Conservation (phyloP, 2,113 vertebrate species). For the Thymallus thymallus region DNA sequence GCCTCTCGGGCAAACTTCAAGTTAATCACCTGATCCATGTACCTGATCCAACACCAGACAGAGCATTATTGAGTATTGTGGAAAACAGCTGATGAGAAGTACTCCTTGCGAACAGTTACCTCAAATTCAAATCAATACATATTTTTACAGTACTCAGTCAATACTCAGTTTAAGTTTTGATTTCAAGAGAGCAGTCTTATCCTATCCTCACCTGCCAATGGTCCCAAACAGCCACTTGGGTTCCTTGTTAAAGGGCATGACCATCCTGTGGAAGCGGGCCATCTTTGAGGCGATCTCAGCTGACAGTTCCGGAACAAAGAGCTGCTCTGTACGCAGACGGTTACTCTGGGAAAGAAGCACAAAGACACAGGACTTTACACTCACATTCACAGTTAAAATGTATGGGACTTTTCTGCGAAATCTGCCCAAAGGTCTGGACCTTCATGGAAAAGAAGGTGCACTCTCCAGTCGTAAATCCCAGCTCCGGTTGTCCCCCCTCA, state of each 20-base stretch:
- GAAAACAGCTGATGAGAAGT: too few relatives aligned
- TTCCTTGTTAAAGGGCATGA: constrained; percentile 95
- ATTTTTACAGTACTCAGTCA: not conserved
- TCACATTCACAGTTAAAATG: not conserved
- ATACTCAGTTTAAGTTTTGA: not conserved
- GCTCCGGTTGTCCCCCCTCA: too few relatives aligned
- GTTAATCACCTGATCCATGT: constrained; percentile 84
- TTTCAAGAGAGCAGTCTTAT: not conserved
- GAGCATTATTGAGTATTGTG: not conserved
- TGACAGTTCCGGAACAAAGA: constrained; percentile 77
- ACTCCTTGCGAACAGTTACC: too few relatives aligned
- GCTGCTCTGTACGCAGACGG: constrained; percentile 79
- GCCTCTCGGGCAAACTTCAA: constrained; percentile 75
- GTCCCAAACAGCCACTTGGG: constrained; percentile 91
- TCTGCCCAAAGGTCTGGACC: too few relatives aligned
- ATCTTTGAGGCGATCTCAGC: constrained; percentile 84
- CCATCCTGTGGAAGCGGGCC: constrained; percentile 89
- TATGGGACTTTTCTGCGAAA: too few relatives aligned
- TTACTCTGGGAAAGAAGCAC: constrained; percentile 70
- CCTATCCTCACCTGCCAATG: constrained; percentile 78
- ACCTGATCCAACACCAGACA: constrained; percentile 66
- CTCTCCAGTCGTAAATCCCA: too few relatives aligned
- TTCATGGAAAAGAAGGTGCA: too few relatives aligned
- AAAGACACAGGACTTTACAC: constrained; percentile 4
- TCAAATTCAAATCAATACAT: not conserved